These are phyloP conservation scores for Zaprionus inermis DNA, from an alignment of 1,140 invertebrate genomes.

Conservation along the genomic window DNA sequence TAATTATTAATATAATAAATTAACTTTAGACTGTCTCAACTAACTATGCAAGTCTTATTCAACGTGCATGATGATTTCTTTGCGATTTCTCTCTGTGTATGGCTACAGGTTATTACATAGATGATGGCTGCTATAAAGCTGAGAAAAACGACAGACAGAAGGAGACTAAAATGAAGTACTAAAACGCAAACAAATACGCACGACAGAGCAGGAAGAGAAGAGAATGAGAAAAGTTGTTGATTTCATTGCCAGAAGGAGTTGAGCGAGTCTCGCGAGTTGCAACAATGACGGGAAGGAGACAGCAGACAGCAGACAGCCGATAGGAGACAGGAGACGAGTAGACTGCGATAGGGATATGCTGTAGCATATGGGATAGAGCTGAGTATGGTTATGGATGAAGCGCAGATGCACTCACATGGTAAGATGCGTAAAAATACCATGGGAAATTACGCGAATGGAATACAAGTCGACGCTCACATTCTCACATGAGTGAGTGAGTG, in stretches of 20 bases:
- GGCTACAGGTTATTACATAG: slow-evolving; percentile 64
- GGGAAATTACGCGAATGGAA: slow-evolving; percentile 81
- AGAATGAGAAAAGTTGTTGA: slow-evolving; percentile 42
- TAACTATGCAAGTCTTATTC: too few species aligned
- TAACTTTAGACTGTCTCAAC: too few species aligned
- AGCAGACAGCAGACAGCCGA: too few species aligned
- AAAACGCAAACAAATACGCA: not conserved
- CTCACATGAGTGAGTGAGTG: slow-evolving; percentile 15
- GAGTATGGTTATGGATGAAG: slow-evolving; percentile 2
- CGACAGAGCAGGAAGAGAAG: not conserved
- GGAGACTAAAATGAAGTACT: not conserved
- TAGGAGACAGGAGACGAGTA: not conserved
- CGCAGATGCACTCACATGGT: slow-evolving; percentile 65
- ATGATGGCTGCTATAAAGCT: slow-evolving; percentile 58
- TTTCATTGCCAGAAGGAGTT: slow-evolving; percentile 53
- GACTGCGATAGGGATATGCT: slow-evolving; percentile 9
- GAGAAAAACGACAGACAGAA: not conserved
- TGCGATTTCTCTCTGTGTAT: not conserved
- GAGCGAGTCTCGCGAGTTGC: slow-evolving; percentile 47
- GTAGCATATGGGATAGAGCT: not conserved
- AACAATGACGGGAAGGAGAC: slow-evolving; percentile 44
- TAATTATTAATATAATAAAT: too few species aligned
- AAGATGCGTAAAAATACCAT: slow-evolving; percentile 63
- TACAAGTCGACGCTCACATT: slow-evolving; percentile 39
- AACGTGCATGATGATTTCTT: too few species aligned